Evolutionary conservation across 2,888 invertebrate genomes (phyloP), one percentile per base, ranked within the genome.

Genomic region (Polydrusus cervinus): DNA sequence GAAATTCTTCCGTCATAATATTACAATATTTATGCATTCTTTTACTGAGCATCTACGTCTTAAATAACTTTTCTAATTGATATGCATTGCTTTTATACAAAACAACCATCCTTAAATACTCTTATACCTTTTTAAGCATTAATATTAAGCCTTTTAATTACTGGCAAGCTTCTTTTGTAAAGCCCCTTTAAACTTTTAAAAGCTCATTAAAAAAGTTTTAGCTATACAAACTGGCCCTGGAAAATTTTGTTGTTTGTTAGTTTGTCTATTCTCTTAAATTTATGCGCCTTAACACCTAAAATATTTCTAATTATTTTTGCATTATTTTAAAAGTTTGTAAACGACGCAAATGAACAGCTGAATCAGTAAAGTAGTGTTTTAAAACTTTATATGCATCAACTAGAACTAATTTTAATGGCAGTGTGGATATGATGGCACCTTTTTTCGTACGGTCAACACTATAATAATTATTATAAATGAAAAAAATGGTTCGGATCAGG

Each of bases 171-270:
- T 71, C 74, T 75, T 66, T 71, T 20, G 38, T 45, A 70, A 75
- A 75, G 74, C 74, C 70, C 20, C 61, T 71, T 70, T 66, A 70
- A 75, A 75, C 45, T 75, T 75, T 62, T 40, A 49, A 65, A 70
- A 70, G 70, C 66, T 70, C 65, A 75, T 70, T 75, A 60, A 51
- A 66, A 62, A 57, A 72, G 60, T 72, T 72, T 71, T 13, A 14
- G 65, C 55, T 65, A 57, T 53, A 20, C 40, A 71, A 65, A 47
- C 71, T 57, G 34, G 65, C 30, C 30, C 30, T 55, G 55, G 51
- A 65, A 25, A 53, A 53, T 66, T 66, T 66, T 47, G 38, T 55
- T 38, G 71, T 71, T 71, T 71, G 65, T 65, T 43, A 20, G 61
- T 57, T 55, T 53, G 16, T 40, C 53, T 66, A 66, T 40, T 40